Evolutionary conservation across 2,113 vertebrate genomes (phyloP), one percentile per base, ranked within the genome.

Genomic region (Embiotoca jacksoni): DNA sequence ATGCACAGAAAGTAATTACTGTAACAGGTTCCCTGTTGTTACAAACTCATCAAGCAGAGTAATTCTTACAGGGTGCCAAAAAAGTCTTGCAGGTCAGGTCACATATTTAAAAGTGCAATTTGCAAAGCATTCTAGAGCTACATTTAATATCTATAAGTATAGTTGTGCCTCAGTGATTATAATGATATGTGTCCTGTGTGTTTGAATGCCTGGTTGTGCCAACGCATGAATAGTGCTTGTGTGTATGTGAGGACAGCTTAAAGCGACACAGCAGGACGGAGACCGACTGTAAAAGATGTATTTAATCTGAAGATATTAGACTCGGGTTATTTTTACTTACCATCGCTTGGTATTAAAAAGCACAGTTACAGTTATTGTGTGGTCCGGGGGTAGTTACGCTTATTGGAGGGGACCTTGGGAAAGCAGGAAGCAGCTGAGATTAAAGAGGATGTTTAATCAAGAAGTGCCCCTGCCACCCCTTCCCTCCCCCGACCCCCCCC

Each of bases 261-360:
- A 49, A 59, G 71, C 58, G 74, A 54, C 66, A 66, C 84, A 83
- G 81, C 60, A 64, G 60, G 77, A 32, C 80, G 83, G 83, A 81
- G 74, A 67, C 56, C 44, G 78, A 64, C 88, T 79, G 41, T 72
- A 88, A 90, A 90, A 87, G 72, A 92, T 92, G 91, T 94, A 90
- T 93, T 94, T 94, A 95, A 95, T 94, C 92, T 93, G 84, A 87
- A 93, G 90, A 94, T 93, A 93, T 92, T 94, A 80, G 47, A 79
- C 63, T 64, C 74, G 84, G 91, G 92, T 94, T 94, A 92, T 93
- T 93, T 94, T 94, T 94, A 93, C 92, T 95, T 94, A 93, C 90
- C 84, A 90, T 89, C 79, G 30, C 67, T 81, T 1, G 35, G 87
- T 89, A 92, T 93, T 94, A 93, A 94, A 94, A 93, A 88, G 73